These are phyloP conservation scores for Nibea coibor DNA, from an alignment of 2,113 vertebrate genomes.

Conservation along the genomic window DNA sequence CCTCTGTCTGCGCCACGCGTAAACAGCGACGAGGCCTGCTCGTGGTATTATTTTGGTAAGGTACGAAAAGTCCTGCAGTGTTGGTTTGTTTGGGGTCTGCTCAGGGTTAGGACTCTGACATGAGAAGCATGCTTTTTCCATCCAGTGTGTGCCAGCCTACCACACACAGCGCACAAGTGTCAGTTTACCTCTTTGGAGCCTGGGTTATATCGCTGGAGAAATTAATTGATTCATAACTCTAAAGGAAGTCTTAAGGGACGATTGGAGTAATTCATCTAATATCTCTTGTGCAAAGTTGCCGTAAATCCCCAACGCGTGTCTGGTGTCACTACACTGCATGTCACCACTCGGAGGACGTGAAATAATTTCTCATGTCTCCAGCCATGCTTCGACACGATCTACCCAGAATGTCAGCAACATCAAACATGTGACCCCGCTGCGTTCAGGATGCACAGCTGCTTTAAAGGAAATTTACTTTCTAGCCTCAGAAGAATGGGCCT, in stretches of 20 bases:
- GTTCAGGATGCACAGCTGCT: slow-evolving; percentile 65
- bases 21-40: background rate
- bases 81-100: slow-evolving; percentile 81
- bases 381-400: slow-evolving; percentile 10
- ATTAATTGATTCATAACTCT: slow-evolving; percentile 91
- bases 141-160: slow-evolving; percentile 92
- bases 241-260: slow-evolving; percentile 63
- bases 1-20: background rate
- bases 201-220: slow-evolving; percentile 88
- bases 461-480: slow-evolving; percentile 60
- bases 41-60: slow-evolving; percentile 22
- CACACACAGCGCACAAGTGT: slow-evolving; percentile 95
- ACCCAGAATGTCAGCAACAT: slow-evolving; percentile 17
- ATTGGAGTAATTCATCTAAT: background rate
- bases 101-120: slow-evolving; percentile 92
- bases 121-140: slow-evolving; percentile 99
- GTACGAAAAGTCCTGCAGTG: background rate
- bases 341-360: background rate
- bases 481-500: slow-evolving; percentile 51
- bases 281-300: background rate
- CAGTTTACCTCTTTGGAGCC: slow-evolving; percentile 92
- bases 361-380: slow-evolving; percentile 16
- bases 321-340: background rate
- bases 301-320: background rate
- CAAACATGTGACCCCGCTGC: slow-evolving; percentile 34